Evolutionary conservation across 2,797 vertebrate genomes (phyloP).

Genomic region (Gobio occitaniae): DNA sequence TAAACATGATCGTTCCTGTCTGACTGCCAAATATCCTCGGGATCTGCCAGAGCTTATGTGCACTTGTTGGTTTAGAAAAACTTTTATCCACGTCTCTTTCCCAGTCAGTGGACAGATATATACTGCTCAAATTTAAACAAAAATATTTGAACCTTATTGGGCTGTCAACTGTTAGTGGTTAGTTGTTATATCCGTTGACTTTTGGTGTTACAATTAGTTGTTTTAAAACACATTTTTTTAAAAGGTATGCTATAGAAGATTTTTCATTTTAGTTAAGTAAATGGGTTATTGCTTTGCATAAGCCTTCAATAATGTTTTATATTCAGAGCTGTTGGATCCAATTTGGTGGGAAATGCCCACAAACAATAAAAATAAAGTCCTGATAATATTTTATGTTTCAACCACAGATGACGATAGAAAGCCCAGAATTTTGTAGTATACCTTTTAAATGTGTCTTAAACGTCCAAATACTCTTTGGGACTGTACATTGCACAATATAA

Average conservation of each 20-base stretch:
- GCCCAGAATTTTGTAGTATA: not conserved
- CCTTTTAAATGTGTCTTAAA: not conserved
- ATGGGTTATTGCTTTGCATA: not conserved
- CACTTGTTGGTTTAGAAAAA: constrained; percentile 9
- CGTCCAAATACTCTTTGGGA: not conserved
- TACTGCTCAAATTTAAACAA: not conserved
- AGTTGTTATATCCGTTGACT: not conserved
- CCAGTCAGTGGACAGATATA: not conserved
- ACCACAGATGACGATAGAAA: not conserved
- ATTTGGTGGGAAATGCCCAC: not conserved
- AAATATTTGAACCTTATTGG: not conserved
- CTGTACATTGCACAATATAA: not conserved
- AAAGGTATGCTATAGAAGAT: too few species aligned
- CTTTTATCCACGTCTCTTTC: constrained; percentile 20
- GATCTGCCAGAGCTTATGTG: constrained; percentile 22
- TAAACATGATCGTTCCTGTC: constrained; percentile 42
- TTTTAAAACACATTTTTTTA: not conserved
- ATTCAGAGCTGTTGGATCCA: not conserved
- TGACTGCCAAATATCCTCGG: constrained; percentile 44
- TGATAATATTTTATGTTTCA: not conserved
- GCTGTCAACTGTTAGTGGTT: not conserved
- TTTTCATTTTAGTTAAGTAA: too few species aligned
- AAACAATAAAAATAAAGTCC: not conserved
- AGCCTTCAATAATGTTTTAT: not conserved
- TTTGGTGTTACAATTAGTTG: not conserved